Evolutionary conservation across 2,113 vertebrate genomes (phyloP).

Genomic region (Psilopogon haemacephalus): DNA sequence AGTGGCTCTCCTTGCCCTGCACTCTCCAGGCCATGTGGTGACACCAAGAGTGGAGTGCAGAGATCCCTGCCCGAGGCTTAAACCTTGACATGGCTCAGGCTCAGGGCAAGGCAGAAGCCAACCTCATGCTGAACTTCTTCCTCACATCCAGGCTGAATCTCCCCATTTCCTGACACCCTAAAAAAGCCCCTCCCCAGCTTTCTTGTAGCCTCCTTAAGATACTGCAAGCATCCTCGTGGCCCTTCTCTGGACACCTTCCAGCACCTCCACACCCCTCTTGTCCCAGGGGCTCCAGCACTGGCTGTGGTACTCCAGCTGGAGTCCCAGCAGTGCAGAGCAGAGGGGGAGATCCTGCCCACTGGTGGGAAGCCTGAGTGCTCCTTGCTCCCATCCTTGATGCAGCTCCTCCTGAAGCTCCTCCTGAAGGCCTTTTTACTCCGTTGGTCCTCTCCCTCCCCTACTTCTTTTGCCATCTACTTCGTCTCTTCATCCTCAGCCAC

Average conservation of each 20-base stretch:
- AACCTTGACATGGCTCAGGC: rapidly evolving
- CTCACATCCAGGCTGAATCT: too few species aligned
- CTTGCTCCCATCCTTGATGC: neutral
- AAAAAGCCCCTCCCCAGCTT: too few species aligned
- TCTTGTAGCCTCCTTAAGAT: too few species aligned
- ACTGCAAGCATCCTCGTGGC: too few species aligned
- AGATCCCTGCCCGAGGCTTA: neutral
- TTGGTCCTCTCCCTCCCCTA: neutral
- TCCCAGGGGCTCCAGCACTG: too few species aligned
- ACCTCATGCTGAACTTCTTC: too few species aligned
- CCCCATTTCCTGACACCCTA: too few species aligned
- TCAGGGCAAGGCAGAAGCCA: neutral
- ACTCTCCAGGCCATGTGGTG: neutral
- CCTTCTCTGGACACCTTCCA: too few species aligned
- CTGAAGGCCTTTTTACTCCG: neutral
- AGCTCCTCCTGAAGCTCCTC: neutral
- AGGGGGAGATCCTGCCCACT: neutral
- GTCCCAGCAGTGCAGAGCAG: too few species aligned
- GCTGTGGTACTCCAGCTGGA: too few species aligned
- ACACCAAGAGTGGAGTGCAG: neutral
- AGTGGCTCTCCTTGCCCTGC: neutral
- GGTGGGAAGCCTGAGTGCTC: neutral
- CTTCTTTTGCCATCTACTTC: neutral
- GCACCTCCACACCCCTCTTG: too few species aligned
- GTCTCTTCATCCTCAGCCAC: neutral